Base-by-base conservation (phyloP, 2,888 invertebrate genomes). In the Nysson spinosus region DNA sequence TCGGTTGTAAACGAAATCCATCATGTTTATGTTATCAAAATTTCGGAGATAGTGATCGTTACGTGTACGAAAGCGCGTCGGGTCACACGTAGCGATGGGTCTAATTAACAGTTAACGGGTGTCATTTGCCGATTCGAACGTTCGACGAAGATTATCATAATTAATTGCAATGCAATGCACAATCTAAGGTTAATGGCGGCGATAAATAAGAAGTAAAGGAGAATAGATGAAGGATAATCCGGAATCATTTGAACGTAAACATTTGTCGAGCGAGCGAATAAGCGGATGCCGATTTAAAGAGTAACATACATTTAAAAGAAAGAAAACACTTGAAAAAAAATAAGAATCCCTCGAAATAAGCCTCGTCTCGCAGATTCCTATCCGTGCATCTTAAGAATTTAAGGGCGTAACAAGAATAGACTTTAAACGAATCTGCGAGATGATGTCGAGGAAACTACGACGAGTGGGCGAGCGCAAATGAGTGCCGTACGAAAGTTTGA, bases 181-280 rank as follows among this genome's bases (percentile, higher is more conserved):
- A 46, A 61, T 52, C 42, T 39, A 50, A 42, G n/a, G n/a, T 60
- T 14, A 32, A 34, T 44, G 12, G 30, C 28, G 6, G 3, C 28
- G 3, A 24, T 16, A 5, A 14, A 14, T 1, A 22, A 2, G 6
- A 14, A 7, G 14, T 19, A 12, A 20, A 17, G n/a, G 9, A 9
- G 14, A n/a, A n/a, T n/a, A n/a, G 24, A 39, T 37, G 12, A 20
- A n/a, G 30, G 12, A 37, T 4, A 11, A 9, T 11, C 40, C n/a
- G n/a, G 19, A 43, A 4, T 14, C 22, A 9, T 12, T 32, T 39
- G 37, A 57, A 47, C 46, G 47, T 60, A 26, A 63, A 49, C 64
- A 61, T 79, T 85, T 85, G 85, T 86, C 86, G 85, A 84, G 81
- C 85, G 86, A 77, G 77, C 86, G 85, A 85, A 83, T 78, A 75